phyloP scores from a whole-genome alignment of 2,113 vertebrate genomes.

The Pseudorectes ferrugineus region DNA sequence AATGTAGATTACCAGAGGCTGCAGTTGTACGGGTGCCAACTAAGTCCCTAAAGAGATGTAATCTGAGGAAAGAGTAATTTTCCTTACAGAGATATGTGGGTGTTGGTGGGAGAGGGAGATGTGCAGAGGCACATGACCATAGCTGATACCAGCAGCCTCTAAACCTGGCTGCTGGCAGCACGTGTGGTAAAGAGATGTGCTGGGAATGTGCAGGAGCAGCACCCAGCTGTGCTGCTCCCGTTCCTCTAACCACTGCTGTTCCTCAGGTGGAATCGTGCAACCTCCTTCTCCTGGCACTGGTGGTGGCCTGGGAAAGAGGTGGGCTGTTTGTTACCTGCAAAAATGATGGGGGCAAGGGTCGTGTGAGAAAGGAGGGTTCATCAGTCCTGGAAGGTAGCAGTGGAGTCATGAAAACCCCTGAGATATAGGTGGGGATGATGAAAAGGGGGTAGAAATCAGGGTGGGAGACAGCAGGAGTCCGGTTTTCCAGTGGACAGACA shows the following conservation, averaged over 20 bases:
- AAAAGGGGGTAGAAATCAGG: not conserved
- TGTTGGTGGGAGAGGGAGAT: not conserved
- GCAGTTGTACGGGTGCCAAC: not conserved
- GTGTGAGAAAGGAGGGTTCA: fast-evolving
- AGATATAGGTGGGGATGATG: not conserved
- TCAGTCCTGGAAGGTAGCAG: not conserved
- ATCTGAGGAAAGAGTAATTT: not conserved
- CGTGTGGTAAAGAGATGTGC: fast-evolving
- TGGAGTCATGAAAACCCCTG: not conserved
- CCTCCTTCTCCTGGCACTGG: not conserved
- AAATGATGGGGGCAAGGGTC: not conserved
- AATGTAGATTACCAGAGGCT: not conserved
- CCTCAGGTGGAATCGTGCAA: not conserved
- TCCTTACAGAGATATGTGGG: not conserved
- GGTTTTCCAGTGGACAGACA: not conserved
- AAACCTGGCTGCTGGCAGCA: not conserved
- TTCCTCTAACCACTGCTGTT: not conserved
- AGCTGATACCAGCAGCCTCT: not conserved
- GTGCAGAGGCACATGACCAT: not conserved
- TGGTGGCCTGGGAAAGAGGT: not conserved
- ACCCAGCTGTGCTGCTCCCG: not conserved
- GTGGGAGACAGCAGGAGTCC: not conserved
- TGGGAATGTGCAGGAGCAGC: not conserved
- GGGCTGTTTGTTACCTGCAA: not conserved
- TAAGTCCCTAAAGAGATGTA: not conserved